Evolutionary conservation across 2,797 vertebrate genomes (phyloP).

Genomic region (Ptychobarbus kaznakovi): DNA sequence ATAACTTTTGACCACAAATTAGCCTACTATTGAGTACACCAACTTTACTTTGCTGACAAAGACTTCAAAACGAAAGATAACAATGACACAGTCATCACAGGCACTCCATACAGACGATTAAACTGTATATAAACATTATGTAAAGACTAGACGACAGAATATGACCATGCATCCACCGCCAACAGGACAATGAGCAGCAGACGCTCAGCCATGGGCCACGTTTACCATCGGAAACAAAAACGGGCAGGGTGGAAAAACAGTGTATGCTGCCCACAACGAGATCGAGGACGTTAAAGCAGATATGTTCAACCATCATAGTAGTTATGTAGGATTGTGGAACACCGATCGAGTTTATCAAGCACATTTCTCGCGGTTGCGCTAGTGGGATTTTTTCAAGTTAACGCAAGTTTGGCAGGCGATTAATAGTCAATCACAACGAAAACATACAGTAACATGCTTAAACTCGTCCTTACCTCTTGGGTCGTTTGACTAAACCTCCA

Average conservation of each 20-base stretch:
- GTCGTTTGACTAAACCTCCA: slow-evolving; percentile 79
- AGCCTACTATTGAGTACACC: not conserved
- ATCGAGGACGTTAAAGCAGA: not conserved
- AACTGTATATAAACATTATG: slow-evolving; percentile 24
- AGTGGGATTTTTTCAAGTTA: slow-evolving; percentile 7
- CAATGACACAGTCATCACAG: not conserved
- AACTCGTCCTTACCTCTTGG: slow-evolving; percentile 73
- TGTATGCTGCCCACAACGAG: not conserved
- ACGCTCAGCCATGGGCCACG: slow-evolving; percentile 71
- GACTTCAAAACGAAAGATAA: not conserved
- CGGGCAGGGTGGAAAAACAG: slow-evolving; percentile 69
- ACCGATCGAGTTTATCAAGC: not conserved
- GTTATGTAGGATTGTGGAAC: not conserved
- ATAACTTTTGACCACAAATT: not conserved
- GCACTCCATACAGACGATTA: not conserved
- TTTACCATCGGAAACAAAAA: slow-evolving; percentile 74
- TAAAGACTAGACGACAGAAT: not conserved
- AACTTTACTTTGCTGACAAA: slow-evolving; percentile 2
- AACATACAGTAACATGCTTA: not conserved
- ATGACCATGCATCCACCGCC: not conserved
- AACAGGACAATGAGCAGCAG: slow-evolving; percentile 48
- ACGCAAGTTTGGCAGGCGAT: slow-evolving; percentile 19
- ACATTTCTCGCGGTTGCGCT: not conserved
- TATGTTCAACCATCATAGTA: not conserved
- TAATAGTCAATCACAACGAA: slow-evolving; percentile 3